These are phyloP conservation scores for Scarus forsteni DNA, from an alignment of 2,797 vertebrate species.

Conservation along the genomic window DNA sequence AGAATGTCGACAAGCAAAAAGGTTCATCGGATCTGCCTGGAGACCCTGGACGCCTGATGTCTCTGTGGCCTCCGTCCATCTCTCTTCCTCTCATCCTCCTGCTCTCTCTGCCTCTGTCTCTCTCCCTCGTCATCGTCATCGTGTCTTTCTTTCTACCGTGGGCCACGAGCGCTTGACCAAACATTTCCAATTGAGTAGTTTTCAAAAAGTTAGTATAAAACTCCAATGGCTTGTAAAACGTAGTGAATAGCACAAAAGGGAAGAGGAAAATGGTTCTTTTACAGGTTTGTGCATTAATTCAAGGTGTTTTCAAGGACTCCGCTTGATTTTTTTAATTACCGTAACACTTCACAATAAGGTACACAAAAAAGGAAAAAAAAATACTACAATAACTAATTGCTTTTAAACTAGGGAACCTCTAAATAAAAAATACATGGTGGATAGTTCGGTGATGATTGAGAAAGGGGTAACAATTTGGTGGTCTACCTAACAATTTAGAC, in stretches of 20 bases:
- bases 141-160: slow-evolving; percentile 76
- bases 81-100: slow-evolving; percentile 74
- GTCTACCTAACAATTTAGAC: no score
- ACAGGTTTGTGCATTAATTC: background rate
- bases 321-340: background rate
- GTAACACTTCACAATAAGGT: no score
- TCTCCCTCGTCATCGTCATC: slow-evolving; percentile 76
- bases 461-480: no score
- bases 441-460: no score
- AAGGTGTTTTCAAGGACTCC: background rate
- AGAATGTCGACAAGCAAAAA: slow-evolving; percentile 48
- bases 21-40: slow-evolving; percentile 3
- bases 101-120: slow-evolving; percentile 75
- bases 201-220: background rate
- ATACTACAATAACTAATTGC: no score
- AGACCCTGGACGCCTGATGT: slow-evolving; percentile 42
- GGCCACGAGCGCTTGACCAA: slow-evolving; percentile 64
- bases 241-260: slow-evolving; percentile 6
- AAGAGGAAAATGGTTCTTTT: background rate
- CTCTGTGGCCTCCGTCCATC: slow-evolving; percentile 65
- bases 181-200: background rate
- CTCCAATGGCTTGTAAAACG: background rate
- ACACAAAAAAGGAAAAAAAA: no score
- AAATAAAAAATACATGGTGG: no score
- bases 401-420: no score